Percentiles rank a stretch among this genome's conserved stretches.
Evolutionary conservation across 1,140 invertebrate species (phyloP).

Genomic region (Listronotus bonariensis): DNA sequence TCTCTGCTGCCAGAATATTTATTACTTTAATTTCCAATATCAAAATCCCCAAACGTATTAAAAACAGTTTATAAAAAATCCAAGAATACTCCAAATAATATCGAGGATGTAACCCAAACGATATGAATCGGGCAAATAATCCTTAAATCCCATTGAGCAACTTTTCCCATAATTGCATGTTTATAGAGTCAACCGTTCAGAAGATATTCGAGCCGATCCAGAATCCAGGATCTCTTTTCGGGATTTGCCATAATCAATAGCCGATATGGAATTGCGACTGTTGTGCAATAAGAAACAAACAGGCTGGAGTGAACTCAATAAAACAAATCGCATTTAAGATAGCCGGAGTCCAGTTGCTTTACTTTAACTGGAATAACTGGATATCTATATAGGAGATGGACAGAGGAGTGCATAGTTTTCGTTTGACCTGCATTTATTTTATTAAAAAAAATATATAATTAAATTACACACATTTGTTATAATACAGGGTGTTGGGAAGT

Average conservation of each 20-base stretch:
- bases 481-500: no score
- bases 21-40: no score
- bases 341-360: slow-evolving; percentile 12
- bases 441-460: no score
- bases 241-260: slow-evolving; percentile 32
- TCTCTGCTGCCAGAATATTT: no score
- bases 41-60: no score
- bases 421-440: background rate
- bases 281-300: slow-evolving; percentile 30
- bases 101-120: slow-evolving; percentile 7
- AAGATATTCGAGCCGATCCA: slow-evolving; percentile 3
- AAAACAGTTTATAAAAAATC: no score
- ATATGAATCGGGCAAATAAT: slow-evolving; percentile 26
- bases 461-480: no score
- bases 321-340: slow-evolving; percentile 25
- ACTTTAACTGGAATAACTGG: slow-evolving; percentile 21
- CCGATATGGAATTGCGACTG: slow-evolving; percentile 19
- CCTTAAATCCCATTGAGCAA: slow-evolving; percentile 15
- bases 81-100: background rate
- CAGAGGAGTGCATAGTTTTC: background rate
- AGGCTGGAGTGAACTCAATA: slow-evolving; percentile 21
- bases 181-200: slow-evolving; percentile 28
- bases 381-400: background rate
- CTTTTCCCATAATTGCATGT: slow-evolving; percentile 30
- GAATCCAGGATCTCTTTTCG: slow-evolving; percentile 1